Percentiles rank a stretch among this genome's conserved stretches.
phyloP scores from a whole-genome alignment of 64 coral and sea anemone species.

The Cladopsammia gracilis region DNA sequence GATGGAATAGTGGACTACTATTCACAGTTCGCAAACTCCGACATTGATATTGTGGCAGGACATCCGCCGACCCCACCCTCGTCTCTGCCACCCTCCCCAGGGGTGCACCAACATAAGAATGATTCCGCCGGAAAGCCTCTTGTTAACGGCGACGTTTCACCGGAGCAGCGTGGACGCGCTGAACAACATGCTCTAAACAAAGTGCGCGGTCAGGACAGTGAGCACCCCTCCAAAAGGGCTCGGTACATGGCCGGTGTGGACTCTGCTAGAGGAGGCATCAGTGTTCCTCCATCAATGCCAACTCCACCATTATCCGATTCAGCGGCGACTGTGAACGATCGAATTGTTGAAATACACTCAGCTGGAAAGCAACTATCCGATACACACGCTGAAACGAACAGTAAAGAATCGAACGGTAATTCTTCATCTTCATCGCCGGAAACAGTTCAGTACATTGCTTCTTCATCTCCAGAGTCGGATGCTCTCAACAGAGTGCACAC shows the following conservation, averaged over 20 bases:
- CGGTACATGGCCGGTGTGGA: slow-evolving; percentile 9
- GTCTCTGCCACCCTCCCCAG: slow-evolving; percentile 84
- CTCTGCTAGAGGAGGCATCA: background rate
- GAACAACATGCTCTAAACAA: background rate
- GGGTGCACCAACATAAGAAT: slow-evolving; percentile 10
- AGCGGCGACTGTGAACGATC: slow-evolving; percentile 5
- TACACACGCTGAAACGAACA: background rate
- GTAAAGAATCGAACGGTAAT: slow-evolving; percentile 36
- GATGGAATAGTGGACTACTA: slow-evolving; percentile 89
- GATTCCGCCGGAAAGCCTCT: slow-evolving; percentile 75
- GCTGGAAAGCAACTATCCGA: background rate
- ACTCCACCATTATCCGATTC: slow-evolving; percentile 44
- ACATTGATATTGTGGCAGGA: slow-evolving; percentile 65
- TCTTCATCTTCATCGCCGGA: slow-evolving; percentile 88
- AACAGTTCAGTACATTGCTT: slow-evolving; percentile 84
- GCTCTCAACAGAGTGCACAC: slow-evolving; percentile 79
- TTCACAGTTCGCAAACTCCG: slow-evolving; percentile 75
- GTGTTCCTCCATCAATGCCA: slow-evolving; percentile 26
- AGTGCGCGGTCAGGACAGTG: background rate
- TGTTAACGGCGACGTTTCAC: slow-evolving; percentile 83
- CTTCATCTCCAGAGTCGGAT: slow-evolving; percentile 92
- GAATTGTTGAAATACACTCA: slow-evolving; percentile 5
- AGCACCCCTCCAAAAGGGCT: slow-evolving; percentile 12
- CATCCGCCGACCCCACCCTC: slow-evolving; percentile 89
- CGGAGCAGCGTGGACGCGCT: slow-evolving; percentile 19